A percentile compares a stretch with the other conserved stretches of the same genome.
These are phyloP conservation scores for Pogonognathellus flavescens DNA, from an alignment of 1,140 invertebrate species.

Conservation along the genomic window DNA sequence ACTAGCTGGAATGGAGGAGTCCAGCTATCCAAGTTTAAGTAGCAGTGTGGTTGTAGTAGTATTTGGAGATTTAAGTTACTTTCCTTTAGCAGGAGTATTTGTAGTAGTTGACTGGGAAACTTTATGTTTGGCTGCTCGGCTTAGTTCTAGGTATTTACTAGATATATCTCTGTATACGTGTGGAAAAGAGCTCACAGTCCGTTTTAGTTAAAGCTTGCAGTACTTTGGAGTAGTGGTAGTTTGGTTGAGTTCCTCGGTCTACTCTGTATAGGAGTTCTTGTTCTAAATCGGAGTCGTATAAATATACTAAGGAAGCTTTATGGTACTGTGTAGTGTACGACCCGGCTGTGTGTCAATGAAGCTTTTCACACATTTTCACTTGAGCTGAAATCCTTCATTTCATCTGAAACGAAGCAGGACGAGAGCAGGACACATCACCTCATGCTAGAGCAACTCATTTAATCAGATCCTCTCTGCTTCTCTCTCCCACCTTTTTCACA, in stretches of 20 bases:
- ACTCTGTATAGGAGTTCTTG: too few relatives aligned
- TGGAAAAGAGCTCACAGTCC: too few relatives aligned
- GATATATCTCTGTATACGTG: background rate
- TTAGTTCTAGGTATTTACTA: conserved; percentile 11
- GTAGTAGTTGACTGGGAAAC: conserved; percentile 19
- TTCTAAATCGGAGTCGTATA: too few relatives aligned
- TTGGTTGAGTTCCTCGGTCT: too few relatives aligned
- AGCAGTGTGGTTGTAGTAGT: background rate
- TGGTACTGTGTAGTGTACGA: background rate
- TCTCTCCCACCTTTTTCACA: conserved; percentile 16
- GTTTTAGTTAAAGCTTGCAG: too few relatives aligned
- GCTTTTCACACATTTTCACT: conserved; percentile 55
- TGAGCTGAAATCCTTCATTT: conserved; percentile 43
- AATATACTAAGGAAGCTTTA: too few relatives aligned
- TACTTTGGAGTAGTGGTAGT: too few relatives aligned
- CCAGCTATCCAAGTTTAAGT: background rate
- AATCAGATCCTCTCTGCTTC: background rate
- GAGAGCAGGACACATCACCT: background rate
- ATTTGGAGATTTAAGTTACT: conserved; percentile 4
- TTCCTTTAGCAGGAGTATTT: background rate
- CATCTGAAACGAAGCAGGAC: background rate
- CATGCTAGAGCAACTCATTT: background rate
- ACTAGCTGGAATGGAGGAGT: conserved; percentile 13
- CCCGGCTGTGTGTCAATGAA: conserved; percentile 41
- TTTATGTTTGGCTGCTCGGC: background rate